Percentiles rank a stretch among this genome's conserved stretches.
Conservation (phyloP, 2,113 vertebrate genomes). For the Catharus bicknelli region DNA sequence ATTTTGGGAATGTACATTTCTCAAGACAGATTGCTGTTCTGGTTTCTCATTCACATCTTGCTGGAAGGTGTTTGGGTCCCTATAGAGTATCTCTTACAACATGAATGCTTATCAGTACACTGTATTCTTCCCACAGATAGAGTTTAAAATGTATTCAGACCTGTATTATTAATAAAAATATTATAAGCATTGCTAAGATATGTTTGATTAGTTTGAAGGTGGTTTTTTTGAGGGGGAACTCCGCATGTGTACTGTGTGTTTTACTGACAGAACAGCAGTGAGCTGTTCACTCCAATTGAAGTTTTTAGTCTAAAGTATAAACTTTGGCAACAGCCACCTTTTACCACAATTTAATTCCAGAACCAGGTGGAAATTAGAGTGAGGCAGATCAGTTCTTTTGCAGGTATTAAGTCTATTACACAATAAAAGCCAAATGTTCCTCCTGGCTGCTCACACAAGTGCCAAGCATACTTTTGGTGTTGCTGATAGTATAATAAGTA, state of each 20-base stretch:
- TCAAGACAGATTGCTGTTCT: conserved; percentile 33
- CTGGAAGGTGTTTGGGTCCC: neutral
- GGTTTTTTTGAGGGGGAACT: neutral
- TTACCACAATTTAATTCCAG: neutral
- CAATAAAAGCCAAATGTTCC: conserved; percentile 45
- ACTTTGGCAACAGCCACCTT: neutral
- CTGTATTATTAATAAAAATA: neutral
- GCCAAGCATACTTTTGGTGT: neutral
- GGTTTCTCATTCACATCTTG: conserved; percentile 4
- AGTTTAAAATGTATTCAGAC: neutral
- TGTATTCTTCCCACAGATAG: neutral
- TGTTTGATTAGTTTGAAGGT: neutral
- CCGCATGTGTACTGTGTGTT: neutral
- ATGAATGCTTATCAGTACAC: neutral
- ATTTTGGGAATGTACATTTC: neutral
- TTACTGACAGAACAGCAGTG: neutral
- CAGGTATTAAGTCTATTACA: neutral
- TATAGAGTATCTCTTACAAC: neutral
- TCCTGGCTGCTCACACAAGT: conserved; percentile 23
- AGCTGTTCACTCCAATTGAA: neutral
- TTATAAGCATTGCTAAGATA: neutral
- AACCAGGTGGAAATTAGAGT: neutral
- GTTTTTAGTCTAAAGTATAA: neutral
- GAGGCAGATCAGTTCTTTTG: neutral
- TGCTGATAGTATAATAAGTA: conserved; percentile 30